These are phyloP conservation scores for Squalus acanthias DNA, from an alignment of 2,797 vertebrate genomes.

Conservation along the genomic window DNA sequence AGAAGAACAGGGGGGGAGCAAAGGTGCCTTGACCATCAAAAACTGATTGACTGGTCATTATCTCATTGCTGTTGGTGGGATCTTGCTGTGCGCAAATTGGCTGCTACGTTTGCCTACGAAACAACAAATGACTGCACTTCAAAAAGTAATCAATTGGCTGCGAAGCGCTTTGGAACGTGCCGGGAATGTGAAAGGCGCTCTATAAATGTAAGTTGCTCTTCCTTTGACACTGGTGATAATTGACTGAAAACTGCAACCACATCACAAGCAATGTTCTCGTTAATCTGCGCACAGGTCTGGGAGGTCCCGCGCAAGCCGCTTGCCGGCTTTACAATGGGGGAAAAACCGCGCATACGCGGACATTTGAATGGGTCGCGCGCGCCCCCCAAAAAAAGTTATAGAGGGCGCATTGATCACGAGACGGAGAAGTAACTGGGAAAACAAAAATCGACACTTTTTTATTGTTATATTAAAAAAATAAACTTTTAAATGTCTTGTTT, in stretches of 20 bases:
- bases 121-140: neutral
- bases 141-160: neutral
- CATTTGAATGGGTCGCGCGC: too few relatives aligned
- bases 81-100: neutral
- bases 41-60: neutral
- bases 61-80: neutral
- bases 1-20: neutral
- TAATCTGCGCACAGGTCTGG: too few relatives aligned
- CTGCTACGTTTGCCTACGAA: neutral
- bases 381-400: too few relatives aligned
- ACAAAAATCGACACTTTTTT: neutral
- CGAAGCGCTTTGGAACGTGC: neutral
- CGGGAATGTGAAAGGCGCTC: neutral
- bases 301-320: too few relatives aligned
- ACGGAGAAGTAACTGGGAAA: neutral
- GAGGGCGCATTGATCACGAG: neutral
- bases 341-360: too few relatives aligned
- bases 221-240: neutral
- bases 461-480: neutral
- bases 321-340: too few relatives aligned
- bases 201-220: neutral
- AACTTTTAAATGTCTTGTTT: constrained; percentile 26
- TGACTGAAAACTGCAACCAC: neutral
- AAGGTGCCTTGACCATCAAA: neutral
- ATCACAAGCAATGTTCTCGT: neutral